phyloP scores from a whole-genome alignment of 2,113 vertebrate genomes.

The Dasyornis broadbenti region DNA sequence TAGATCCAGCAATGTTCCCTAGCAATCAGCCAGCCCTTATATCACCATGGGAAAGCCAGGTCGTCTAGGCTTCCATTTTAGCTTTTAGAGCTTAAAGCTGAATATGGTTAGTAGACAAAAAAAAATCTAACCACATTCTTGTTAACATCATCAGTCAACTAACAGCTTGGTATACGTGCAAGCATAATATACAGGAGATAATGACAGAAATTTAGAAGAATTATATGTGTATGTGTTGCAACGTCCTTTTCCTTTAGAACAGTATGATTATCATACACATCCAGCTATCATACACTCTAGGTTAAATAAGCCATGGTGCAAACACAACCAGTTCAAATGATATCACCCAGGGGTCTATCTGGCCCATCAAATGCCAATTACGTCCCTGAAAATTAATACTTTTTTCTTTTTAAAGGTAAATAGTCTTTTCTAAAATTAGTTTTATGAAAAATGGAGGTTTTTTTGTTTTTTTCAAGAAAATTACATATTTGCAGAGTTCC shows the following conservation, averaged over 20 bases:
- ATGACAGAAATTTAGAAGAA: not conserved
- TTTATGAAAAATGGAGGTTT: not conserved
- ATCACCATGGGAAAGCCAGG: not conserved
- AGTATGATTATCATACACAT: not conserved
- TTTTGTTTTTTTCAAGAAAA: constrained; percentile 25
- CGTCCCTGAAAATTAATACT: not conserved
- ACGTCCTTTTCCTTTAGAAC: not conserved
- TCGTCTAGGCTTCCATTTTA: not conserved
- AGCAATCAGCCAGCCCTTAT: not conserved
- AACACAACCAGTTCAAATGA: not conserved
- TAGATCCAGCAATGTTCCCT: not conserved
- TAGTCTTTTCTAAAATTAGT: constrained; percentile 3
- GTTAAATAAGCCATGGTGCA: not conserved
- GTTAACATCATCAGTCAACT: not conserved
- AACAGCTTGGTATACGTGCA: not conserved
- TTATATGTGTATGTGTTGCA: not conserved
- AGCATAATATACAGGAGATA: not conserved
- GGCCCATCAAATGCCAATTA: not conserved
- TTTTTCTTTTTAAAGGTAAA: not conserved
- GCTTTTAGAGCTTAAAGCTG: not conserved
- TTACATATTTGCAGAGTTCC: not conserved
- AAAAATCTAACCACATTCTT: not conserved
- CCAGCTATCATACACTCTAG: not conserved
- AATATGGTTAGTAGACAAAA: not conserved
- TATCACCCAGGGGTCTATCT: not conserved